A percentile compares a stretch with the other conserved stretches of the same genome.
Conservation (phyloP, 2,888 invertebrate genomes). For the Pyrrhosoma nymphula region DNA sequence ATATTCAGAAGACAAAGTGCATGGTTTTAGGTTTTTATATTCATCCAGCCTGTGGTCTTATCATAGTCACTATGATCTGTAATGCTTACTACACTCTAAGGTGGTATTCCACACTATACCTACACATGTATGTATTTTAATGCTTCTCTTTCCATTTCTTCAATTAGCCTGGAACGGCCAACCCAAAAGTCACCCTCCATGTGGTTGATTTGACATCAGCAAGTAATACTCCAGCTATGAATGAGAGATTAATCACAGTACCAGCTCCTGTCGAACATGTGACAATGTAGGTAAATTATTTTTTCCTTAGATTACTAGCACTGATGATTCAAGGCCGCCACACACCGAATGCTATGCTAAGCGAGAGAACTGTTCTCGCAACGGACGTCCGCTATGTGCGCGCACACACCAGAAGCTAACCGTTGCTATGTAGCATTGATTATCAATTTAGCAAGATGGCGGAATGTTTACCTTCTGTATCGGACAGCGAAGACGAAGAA, state of each 20-base stretch:
- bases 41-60: too few relatives aligned
- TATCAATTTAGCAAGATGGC: too few relatives aligned
- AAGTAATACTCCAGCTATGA: conserved; percentile 74
- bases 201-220: conserved; percentile 80
- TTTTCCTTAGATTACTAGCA: background rate
- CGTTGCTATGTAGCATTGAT: too few relatives aligned
- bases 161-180: conserved; percentile 82
- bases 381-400: too few relatives aligned
- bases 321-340: background rate
- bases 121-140: conserved; percentile 73
- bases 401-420: too few relatives aligned
- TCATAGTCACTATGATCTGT: too few relatives aligned
- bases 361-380: too few relatives aligned
- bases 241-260: conserved; percentile 76
- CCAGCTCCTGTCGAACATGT: conserved; percentile 75
- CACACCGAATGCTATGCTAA: too few relatives aligned
- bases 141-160: conserved; percentile 11
- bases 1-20: too few relatives aligned
- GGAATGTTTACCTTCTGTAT: too few relatives aligned
- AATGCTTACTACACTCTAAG: background rate
- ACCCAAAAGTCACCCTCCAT: conserved; percentile 84
- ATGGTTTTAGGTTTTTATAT: too few relatives aligned
- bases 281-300: conserved; percentile 64
- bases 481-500: too few relatives aligned
- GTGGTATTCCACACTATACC: background rate